These are phyloP conservation scores for Prietella phreatophila DNA, from an alignment of 2,113 vertebrate genomes.

Conservation along the genomic window DNA sequence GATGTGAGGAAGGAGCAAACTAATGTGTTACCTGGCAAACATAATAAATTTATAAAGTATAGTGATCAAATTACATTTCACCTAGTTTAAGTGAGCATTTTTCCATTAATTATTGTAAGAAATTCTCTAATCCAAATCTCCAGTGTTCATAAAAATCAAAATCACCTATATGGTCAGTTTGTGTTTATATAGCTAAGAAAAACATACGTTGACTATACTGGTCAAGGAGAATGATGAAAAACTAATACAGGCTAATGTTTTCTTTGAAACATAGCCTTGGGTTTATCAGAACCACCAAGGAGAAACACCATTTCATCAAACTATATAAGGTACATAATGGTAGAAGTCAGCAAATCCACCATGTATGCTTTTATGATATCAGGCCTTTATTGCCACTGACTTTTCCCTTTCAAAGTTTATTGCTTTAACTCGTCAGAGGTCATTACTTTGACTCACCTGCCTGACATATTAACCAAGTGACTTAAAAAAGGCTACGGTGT, in stretches of 20 bases:
- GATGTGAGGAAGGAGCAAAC: neutral
- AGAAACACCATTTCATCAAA: neutral
- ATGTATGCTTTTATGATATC: neutral
- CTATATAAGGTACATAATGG: neutral
- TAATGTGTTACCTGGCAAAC: neutral
- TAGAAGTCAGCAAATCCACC: neutral
- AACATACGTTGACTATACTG: neutral
- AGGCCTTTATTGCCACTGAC: neutral
- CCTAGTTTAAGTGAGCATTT: neutral
- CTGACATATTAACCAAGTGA: conserved; percentile 15
- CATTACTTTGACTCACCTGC: conserved; percentile 21
- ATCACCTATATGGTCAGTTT: neutral
- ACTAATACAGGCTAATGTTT: neutral
- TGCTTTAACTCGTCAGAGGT: neutral
- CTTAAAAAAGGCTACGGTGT: neutral
- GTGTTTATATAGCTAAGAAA: conserved; percentile 15
- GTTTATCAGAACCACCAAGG: conserved; percentile 6
- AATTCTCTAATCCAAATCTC: neutral
- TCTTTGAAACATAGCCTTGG: conserved; percentile 17
- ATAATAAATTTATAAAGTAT: neutral
- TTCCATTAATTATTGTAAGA: neutral
- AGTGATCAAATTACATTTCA: neutral
- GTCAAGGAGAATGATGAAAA: conserved; percentile 37
- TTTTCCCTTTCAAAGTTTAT: conserved; percentile 39
- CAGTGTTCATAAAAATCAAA: neutral